Conservation (phyloP, 1,140 invertebrate species). For the Sycophaga agraensis region DNA sequence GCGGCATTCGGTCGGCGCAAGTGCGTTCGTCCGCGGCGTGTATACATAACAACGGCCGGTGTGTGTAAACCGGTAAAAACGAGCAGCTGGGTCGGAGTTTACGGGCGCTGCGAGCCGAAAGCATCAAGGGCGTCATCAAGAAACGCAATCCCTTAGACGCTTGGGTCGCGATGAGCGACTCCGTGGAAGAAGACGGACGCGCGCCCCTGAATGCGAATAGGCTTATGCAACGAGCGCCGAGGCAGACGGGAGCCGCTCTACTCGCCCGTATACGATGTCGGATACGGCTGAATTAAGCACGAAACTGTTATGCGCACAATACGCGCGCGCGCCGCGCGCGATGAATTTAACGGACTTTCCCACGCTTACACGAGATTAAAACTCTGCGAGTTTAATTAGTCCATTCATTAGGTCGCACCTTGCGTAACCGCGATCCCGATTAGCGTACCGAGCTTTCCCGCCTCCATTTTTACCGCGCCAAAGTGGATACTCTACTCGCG, state of each 20-base stretch:
- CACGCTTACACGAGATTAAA: neutral
- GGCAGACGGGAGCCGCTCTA: neutral
- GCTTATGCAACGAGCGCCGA: neutral
- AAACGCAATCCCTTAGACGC: no score
- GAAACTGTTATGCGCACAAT: neutral
- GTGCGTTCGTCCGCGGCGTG: no score
- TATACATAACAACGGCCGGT: no score
- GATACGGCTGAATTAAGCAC: neutral
- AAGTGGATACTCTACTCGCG: no score
- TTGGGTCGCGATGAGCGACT: no score
- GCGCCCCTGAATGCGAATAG: neutral
- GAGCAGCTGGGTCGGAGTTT: no score
- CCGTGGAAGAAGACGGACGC: neutral
- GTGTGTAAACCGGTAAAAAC: no score
- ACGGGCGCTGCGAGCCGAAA: no score
- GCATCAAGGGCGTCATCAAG: no score
- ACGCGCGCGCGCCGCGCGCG: neutral
- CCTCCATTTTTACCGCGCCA: no score
- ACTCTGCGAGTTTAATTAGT: neutral
- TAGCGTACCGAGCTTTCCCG: no score
- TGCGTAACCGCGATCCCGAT: neutral
- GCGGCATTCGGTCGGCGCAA: no score
- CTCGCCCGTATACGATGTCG: neutral
- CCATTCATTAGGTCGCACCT: neutral
- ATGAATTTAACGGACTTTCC: neutral